A percentile compares a stretch with the other conserved stretches of the same genome.
These are phyloP conservation scores for Myripristis murdjan DNA, from an alignment of 2,797 vertebrate genomes.

Conservation along the genomic window DNA sequence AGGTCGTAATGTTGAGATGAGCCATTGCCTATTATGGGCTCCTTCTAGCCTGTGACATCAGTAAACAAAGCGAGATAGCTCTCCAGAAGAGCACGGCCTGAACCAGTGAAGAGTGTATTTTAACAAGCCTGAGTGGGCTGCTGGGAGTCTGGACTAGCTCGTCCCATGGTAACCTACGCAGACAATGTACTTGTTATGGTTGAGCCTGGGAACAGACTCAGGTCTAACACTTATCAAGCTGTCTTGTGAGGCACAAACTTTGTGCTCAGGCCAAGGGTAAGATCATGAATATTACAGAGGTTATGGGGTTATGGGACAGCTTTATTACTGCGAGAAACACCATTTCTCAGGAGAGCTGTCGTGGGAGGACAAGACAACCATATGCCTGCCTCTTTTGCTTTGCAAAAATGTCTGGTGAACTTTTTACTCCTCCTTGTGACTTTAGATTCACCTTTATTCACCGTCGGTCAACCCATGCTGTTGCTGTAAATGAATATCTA, in stretches of 20 bases:
- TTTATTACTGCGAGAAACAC: conserved; percentile 56
- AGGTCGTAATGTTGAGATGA: conserved; percentile 81
- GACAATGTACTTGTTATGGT: conserved; percentile 80
- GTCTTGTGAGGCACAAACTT: conserved; percentile 76
- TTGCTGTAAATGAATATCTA: conserved; percentile 62
- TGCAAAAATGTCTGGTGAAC: conserved; percentile 65
- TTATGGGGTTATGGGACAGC: conserved; percentile 50
- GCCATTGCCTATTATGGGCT: conserved; percentile 86
- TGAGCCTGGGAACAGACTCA: conserved; percentile 74
- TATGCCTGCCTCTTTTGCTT: conserved; percentile 57
- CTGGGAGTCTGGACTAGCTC: conserved; percentile 81
- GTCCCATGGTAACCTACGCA: conserved; percentile 75
- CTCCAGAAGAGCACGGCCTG: conserved; percentile 16
- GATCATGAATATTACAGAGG: conserved; percentile 78
- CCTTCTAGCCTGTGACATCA: conserved; percentile 69
- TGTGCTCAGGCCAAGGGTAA: conserved; percentile 43
- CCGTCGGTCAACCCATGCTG: conserved; percentile 52
- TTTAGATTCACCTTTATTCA: conserved; percentile 65
- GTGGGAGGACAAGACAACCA: conserved; percentile 60
- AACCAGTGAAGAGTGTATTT: conserved; percentile 72
- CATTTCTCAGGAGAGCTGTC: conserved; percentile 62
- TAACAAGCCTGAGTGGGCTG: conserved; percentile 62
- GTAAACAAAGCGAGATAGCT: conserved; percentile 70
- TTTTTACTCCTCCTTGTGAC: conserved; percentile 63
- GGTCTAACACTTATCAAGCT: conserved; percentile 74